A percentile compares a stretch with the other conserved stretches of the same genome.
phyloP scores from a whole-genome alignment of 2,113 vertebrate genomes.

The Amazona vittata region DNA sequence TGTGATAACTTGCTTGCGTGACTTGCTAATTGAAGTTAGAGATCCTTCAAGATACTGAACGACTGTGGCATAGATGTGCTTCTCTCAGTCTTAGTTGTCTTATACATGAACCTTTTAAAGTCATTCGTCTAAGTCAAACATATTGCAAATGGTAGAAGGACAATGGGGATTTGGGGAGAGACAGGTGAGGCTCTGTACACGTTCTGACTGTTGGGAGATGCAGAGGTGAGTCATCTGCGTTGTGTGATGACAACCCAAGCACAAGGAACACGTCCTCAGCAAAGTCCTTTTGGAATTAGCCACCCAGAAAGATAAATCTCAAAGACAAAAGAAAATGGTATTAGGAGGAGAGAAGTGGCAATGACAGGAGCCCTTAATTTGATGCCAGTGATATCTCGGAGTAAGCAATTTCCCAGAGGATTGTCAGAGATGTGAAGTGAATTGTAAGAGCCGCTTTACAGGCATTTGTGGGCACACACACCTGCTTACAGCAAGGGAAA shows the following conservation, averaged over 20 bases:
- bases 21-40: conserved; percentile 16
- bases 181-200: background rate
- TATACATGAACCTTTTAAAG: background rate
- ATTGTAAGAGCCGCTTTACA: conserved; percentile 63
- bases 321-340: conserved; percentile 42
- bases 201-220: fast-evolving
- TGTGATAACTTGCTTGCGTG: background rate
- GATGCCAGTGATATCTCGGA: conserved; percentile 29
- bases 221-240: background rate
- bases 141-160: background rate
- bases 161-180: background rate
- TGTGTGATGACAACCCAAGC: background rate
- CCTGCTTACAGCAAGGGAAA: conserved; percentile 67
- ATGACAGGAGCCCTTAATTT: conserved; percentile 52
- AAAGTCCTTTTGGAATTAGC: conserved; percentile 41
- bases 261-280: background rate
- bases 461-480: conserved; percentile 59
- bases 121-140: background rate
- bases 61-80: background rate
- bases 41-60: background rate
- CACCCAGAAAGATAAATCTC: background rate
- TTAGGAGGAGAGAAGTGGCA: conserved; percentile 38
- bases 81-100: background rate
- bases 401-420: conserved; percentile 65
- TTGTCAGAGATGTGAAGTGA: conserved; percentile 58